Base-by-base conservation (phyloP, 2,113 vertebrate species). In the Cichladusa arquata region DNA sequence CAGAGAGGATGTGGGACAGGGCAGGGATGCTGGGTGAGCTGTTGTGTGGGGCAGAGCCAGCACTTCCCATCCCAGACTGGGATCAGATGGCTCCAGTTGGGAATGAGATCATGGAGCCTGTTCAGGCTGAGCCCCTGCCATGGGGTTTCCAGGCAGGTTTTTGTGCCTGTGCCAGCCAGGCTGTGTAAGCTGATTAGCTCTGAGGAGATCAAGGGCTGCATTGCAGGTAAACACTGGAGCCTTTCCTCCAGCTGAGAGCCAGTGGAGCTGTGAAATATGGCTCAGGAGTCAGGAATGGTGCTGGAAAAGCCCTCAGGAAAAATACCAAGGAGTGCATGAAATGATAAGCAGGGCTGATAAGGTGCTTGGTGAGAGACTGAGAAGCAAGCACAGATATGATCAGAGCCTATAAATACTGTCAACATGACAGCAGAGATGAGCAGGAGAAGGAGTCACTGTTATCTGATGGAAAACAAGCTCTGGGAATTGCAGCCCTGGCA, bases 391-490 rank as follows among this genome's bases (percentile, higher is more conserved):
- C n/a, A 90, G 76, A 94, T 92, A 77, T 0, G 25, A 93, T 96
- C 95, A 9, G 54, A 57, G 81, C 51, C 92, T 94, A 1, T 65
- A 88, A 90, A 84, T 67, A 7, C 88, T n/a, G 65, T 25, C 78
- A 65, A 1, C 44, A 5, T 85, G 89, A 91, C 80, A 65, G 84
- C 77, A 45, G 8, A 0, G 86, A 62, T 65, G 90, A 78, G 93
- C 84, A 70, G 44, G 74, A 28, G 84, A 23, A 88, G 25, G 87
- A 71, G 48, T 6, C 33, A 38, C 11, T 29, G 62, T 40, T 80
- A 85, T 91, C 95, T 86, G 92, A 79, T 93, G 88, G 91, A 53
- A 88, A 79, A 57, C 24, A 47, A 71, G 94, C 91, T 61, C n/a
- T 24, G 36, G 91, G 92, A 86, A 70, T 92, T 67, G 74, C 82